Conservation (phyloP, 2,113 vertebrate species). For the Pachyramphus minor region DNA sequence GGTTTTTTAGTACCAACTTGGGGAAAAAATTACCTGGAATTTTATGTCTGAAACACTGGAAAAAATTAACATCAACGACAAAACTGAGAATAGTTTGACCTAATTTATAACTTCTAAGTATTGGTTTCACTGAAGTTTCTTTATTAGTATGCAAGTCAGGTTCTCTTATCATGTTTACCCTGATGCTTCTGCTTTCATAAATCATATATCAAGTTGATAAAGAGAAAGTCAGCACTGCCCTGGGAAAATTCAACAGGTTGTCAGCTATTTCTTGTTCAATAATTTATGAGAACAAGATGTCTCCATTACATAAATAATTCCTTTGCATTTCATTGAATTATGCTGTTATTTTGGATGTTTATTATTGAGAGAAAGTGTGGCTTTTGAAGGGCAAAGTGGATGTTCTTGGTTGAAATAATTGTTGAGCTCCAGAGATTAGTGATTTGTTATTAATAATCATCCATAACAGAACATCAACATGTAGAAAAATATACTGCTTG, state of each 20-base stretch:
- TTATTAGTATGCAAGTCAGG: slow-evolving; percentile 33
- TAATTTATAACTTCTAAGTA: slow-evolving; percentile 31
- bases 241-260: slow-evolving; percentile 63
- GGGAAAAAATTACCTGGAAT: neutral
- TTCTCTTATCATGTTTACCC: slow-evolving; percentile 54
- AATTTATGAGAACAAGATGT: slow-evolving; percentile 70
- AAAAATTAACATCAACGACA: neutral
- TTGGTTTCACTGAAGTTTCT: neutral
- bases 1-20: neutral
- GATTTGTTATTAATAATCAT: neutral
- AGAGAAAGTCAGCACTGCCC: slow-evolving; percentile 52
- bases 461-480: neutral
- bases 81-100: neutral
- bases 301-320: slow-evolving; percentile 73
- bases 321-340: slow-evolving; percentile 66
- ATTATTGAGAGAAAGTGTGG: neutral
- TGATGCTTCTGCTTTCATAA: slow-evolving; percentile 62
- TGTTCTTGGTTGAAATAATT: neutral
- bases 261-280: slow-evolving; percentile 59
- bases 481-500: neutral
- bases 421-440: neutral
- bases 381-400: slow-evolving; percentile 35
- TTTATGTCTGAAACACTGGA: neutral
- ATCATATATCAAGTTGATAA: slow-evolving; percentile 68
- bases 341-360: slow-evolving; percentile 54